Base-by-base conservation (phyloP, 2,888 invertebrate genomes). In the Orchesellides sinensis region DNA sequence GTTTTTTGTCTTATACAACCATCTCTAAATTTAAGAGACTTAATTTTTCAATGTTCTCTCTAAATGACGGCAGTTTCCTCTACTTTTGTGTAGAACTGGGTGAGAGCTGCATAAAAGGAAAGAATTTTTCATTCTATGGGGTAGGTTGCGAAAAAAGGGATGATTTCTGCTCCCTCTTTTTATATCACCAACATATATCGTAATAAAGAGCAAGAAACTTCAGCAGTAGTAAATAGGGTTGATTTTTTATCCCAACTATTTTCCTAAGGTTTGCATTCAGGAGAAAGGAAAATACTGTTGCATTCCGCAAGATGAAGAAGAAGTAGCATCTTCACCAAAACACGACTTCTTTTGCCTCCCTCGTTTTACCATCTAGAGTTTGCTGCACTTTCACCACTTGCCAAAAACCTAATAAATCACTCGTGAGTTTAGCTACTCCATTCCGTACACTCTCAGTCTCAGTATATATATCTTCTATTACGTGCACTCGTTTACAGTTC, bases 371-470 rank as follows among this genome's bases (percentile, higher is more conserved):
- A 19, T 10, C 17, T 45, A 75, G 54, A 77, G 65, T 52, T 77
- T 68, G 65, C 69, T 73, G 80, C 80, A 73, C 80, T 80, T 80
- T 80, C 80, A 80, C 80, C 80, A 80, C 80, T 80, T 80, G 80
- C 80, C 80, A 80, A 73, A 80, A 80, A 40, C 73, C 59, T 80
- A 80, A 80, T 80, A 80, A 80, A 80, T 80, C 80, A 80, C 80
- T 80, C 68, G 49, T 40, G 77, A 78, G 78, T 78, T 68, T 66
- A 56, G 29, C 77, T 66, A 47, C 74, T 25, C n/a, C n/a, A n/a
- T n/a, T n/a, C 19, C 52, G 40, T 54, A 56, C 10, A 65, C 63
- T 1, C 21, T 27, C 63, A 35, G 3, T 49, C 19, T 12, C 12
- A 35, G 10, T 73, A 19, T 40, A 40, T 54, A 68, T 72, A 56